Evolutionary conservation across 2,797 vertebrate species (phyloP).

Genomic region (Labeo calbasu): DNA sequence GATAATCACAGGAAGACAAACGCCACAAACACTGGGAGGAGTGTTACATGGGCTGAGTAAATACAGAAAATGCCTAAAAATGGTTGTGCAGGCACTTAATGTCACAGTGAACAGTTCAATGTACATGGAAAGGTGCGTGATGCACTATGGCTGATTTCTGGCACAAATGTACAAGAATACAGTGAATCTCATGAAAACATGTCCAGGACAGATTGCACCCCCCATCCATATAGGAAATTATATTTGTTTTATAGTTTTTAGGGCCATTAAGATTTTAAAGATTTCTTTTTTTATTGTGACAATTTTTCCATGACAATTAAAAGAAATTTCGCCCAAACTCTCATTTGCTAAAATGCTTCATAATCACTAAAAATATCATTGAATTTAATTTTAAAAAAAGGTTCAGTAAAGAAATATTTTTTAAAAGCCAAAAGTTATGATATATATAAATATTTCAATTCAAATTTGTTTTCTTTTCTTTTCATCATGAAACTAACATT

Average conservation of each 20-base stretch:
- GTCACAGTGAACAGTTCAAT: not conserved
- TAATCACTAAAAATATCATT: no score
- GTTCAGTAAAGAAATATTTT: no score
- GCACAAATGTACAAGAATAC: not conserved
- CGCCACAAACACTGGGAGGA: conserved; percentile 34
- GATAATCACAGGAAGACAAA: conserved; percentile 44
- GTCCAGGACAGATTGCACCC: not conserved
- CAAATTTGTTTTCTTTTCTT: not conserved
- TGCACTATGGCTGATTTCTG: conserved; percentile 8
- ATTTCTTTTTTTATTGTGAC: no score
- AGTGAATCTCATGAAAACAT: conserved; percentile 15
- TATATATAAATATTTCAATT: not conserved
- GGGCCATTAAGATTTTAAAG: no score
- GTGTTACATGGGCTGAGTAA: not conserved
- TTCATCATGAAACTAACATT: not conserved
- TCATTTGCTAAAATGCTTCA: no score
- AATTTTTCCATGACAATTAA: no score
- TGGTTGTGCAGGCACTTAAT: conserved; percentile 6
- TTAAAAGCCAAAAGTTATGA: no score
- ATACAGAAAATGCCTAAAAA: conserved; percentile 4
- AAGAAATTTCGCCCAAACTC: no score
- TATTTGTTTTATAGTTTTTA: no score
- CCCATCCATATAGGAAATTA: no score
- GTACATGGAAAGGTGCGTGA: not conserved
- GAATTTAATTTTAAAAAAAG: no score